Evolutionary conservation across 2,888 invertebrate genomes (phyloP), one percentile per base, ranked within the genome.

Genomic region (Anticlea derivata): DNA sequence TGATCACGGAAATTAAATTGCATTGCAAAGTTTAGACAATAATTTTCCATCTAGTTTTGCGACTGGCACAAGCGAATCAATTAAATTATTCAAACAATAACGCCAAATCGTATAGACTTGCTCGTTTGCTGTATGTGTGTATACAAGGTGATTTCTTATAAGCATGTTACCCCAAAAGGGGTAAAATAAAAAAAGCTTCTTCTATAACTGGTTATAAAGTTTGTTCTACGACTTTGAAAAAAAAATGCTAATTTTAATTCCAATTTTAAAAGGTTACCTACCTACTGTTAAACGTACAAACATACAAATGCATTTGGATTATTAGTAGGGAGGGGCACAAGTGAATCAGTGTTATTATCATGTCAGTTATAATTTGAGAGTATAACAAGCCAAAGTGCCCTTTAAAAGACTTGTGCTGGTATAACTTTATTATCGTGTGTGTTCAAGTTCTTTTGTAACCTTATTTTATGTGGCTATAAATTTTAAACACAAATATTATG

Each of bases 291-390:
- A 22, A 44, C 38, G 29, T 22, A 39, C 50, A 33, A n/a, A 44
- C 50, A 34, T 8, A 23, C 22, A 10, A 8, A 29, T 11, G 5
- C 4, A 6, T 23, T 5, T 17, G 0, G 24, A 23, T 35, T 12
- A 13, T 24, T 39, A 48, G 11, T 26, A 29, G 35, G 8, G 81
- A 29, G 35, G 8, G 81, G 83, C 7, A 4, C 86, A 86, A 80
- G 82, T 80, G 80, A 80, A 83, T 80, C 79, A 80, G 80, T 84
- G 80, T 85, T 87, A 88, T 89, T 86, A 88, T 82, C 78, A 81
- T 84, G 88, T 88, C 87, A 85, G 70, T 50, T 77, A 73, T 79
- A 80, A 86, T 89, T 84, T 83, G 75, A 70, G 75, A 77, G 78
- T 55, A 50, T 47, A 50, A 56, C 54, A 58, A 43, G 54, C 40